These are phyloP conservation scores for Scleropages formosus DNA, from an alignment of 2,797 vertebrate species.

Conservation along the genomic window DNA sequence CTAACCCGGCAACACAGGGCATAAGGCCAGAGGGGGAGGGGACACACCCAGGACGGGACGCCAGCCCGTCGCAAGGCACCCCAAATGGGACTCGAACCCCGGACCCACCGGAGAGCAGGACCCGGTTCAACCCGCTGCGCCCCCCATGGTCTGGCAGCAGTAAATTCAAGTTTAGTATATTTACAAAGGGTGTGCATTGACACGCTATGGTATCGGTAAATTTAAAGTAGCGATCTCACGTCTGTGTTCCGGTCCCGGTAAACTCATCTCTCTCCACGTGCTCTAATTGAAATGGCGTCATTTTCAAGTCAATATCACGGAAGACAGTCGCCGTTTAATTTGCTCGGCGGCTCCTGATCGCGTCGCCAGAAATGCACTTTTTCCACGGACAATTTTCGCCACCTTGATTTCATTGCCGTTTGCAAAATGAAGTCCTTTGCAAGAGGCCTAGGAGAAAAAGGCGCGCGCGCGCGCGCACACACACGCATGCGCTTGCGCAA, in stretches of 20 bases:
- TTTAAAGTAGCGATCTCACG: too few relatives aligned
- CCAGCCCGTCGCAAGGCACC: too few relatives aligned
- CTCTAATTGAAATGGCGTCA: background rate
- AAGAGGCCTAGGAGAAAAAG: conserved; percentile 6
- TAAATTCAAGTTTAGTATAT: background rate
- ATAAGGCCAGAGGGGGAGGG: too few relatives aligned
- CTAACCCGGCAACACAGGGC: too few relatives aligned
- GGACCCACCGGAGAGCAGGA: too few relatives aligned
- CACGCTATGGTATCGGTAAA: too few relatives aligned
- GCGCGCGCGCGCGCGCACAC: conserved; percentile 2
- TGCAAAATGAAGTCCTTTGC: conserved; percentile 10
- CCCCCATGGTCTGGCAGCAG: too few relatives aligned
- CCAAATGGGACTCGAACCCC: too few relatives aligned
- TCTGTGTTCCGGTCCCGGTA: too few relatives aligned
- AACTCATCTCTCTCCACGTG: background rate
- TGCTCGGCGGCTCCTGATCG: background rate
- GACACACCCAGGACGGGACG: too few relatives aligned
- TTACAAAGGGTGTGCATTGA: conserved; percentile 10
- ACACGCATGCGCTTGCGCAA: background rate
- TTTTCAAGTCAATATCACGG: conserved; percentile 6
- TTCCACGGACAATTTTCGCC: background rate
- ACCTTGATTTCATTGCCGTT: conserved; percentile 15
- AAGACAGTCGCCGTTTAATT: conserved; percentile 11
- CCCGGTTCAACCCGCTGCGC: too few relatives aligned
- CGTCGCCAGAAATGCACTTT: conserved; percentile 10